Evolutionary conservation across 2,113 vertebrate genomes (phyloP), one percentile per base, ranked within the genome.

Genomic region (Meriones unguiculatus): DNA sequence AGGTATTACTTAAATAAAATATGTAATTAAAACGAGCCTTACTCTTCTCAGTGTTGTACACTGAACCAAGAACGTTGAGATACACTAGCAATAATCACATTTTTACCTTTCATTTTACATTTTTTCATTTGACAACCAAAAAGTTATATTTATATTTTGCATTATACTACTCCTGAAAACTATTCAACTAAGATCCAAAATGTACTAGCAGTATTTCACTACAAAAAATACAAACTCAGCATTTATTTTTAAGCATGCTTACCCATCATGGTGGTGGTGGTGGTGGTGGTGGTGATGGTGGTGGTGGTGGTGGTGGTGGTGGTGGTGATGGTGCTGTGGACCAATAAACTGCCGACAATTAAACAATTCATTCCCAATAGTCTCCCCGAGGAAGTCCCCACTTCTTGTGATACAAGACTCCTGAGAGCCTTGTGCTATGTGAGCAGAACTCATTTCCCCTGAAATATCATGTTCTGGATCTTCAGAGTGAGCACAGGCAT

Each of bases 341-440:
- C 99, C 99, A 52, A 99, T 99, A 98, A 99, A 99, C 67, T 99
- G 99, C 0, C 99, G 98, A 96, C 99, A 99, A 98, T 99, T 99
- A 97, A 99, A 99, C 46, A 99, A 98, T 81, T 99, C 99, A 46
- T 98, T 99, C 67, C 99, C 99, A 97, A 99, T 99, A 59, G 99
- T 99, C 93, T 99, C 99, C 35, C 99, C 99, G 22, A 99, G 99
- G 97, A 99, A 99, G 98, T 99, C 99, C 46, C 99, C 99, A 0
- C 99, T 99, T 20, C 99, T 99, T 4, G 99, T 98, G 59, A 99
- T 98, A 95, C 99, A 99, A 72, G 99, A 99, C 96, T 99, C 99
- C 95, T 99, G 99, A 80, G 99, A 99, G 7, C 99, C 99, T 50
- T 99, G 99, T 7, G 98, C 98, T 95, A 99, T 98, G 97, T 99